Base-by-base conservation (phyloP, 1,140 invertebrate genomes). In the Bombyx mori region DNA sequence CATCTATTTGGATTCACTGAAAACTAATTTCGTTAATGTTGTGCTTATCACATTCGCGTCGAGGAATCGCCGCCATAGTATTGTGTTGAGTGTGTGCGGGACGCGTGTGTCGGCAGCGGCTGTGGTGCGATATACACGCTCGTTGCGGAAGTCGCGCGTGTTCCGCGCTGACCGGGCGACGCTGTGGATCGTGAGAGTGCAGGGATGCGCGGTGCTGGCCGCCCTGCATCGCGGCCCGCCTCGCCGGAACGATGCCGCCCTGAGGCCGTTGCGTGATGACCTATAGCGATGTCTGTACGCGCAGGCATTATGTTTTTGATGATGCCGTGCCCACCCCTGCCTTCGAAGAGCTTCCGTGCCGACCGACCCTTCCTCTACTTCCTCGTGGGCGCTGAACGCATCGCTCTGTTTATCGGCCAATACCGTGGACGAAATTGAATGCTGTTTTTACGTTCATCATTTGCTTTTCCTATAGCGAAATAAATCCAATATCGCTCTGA, bases 221-320 rank as follows among this genome's bases (percentile, higher is more conserved):
- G 66, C 65, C 22, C 26, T 48, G 54, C 69, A 67, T 64, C 68
- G 57, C n/a, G 48, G 9, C 48, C n/a, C 45, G 9, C 9, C 45
- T 9, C 53, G 58, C 64, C 52, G 43, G 44, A 44, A 49, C 58
- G 56, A 9, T 57, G 61, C 35, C 61, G 55, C 44, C 56, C 35
- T 42, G 56, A 52, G 8, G 59, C 53, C 35, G 10, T 58, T 6
- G 48, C 68, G 65, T 54, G 69, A 61, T 48, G 74, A 79, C 35
- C 71, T 80, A 51, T 80, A 75, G 65, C 45, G 54, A 47, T 51
- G 54, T 63, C 48, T 65, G 57, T 75, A 56, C 66, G 65, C 58
- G 62, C 78, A 81, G 80, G 78, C 73, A 75, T 83, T 77, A 72
- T 79, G 75, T 52, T 18, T 18, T 18, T 83, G 66, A 78, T 75